Evolutionary conservation across 1,140 invertebrate genomes (phyloP), one percentile per base, ranked within the genome.

Genomic region (Ganaspis sp.): DNA sequence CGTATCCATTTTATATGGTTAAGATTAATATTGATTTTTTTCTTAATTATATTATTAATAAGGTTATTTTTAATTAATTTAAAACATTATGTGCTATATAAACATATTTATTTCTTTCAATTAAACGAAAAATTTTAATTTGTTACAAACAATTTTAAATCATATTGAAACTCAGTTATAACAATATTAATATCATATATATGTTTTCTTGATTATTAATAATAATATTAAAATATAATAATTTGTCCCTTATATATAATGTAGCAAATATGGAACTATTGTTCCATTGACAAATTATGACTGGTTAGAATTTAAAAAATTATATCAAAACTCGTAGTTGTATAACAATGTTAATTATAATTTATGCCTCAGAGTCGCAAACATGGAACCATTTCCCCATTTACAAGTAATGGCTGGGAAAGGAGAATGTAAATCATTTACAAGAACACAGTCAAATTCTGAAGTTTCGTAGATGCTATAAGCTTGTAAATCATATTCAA

Each of bases 401-500:
- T 58, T 58, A 58, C 6, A 54, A 11, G 23, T 58, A 19, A 58
- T 58, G 21, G 23, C 53, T 21, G 19, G 53, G 53, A 54, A 54
- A 23, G 21, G 53, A 19, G 21, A 54, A 19, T 54, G 21, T 23
- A 26, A 23, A 23, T 54, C 6, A 9, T 54, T 54, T 9, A 26
- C 8, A 54, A 54, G 21, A 21, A 54, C 19, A 19, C 21, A 54
- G 9, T 54, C 17, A 54, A 26, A 17, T 54, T 19, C 21, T 21
- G 17, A 21, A 11, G 53, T 54, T 54, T 54, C 19, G 4, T 21
- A 54, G 19, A 38, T 17, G 1, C 40, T 4, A 73, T 17, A 64
- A 19, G 53, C 72, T 21, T 73, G 29, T 37, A 19, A 42, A 17
- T 73, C 29, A 37, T 9, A 19, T 19, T 73, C 26, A 40, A 73